Evolutionary conservation across 2,113 vertebrate species (phyloP), one percentile per base, ranked within the genome.

Genomic region (Percopsis transmontana): DNA sequence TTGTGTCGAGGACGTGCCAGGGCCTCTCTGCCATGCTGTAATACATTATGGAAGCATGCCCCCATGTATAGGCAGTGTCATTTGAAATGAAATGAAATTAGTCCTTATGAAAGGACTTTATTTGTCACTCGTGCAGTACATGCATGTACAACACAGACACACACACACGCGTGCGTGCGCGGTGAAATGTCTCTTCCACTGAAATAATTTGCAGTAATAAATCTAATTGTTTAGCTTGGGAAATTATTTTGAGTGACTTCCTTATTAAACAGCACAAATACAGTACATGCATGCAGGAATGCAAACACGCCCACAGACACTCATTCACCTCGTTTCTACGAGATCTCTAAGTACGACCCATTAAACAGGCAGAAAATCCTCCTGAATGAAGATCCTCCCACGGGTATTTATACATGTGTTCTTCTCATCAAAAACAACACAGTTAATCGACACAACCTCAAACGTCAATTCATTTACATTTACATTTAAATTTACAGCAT

Each of bases 151-250:
- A 59, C 23, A n/a, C n/a, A n/a, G n/a, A n/a, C n/a, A n/a, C n/a
- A n/a, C n/a, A n/a, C n/a, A n/a, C n/a, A n/a, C n/a, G n/a, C n/a
- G n/a, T n/a, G n/a, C n/a, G n/a, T n/a, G n/a, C n/a, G n/a, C n/a
- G n/a, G n/a, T n/a, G n/a, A n/a, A n/a, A n/a, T n/a, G n/a, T n/a
- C n/a, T n/a, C 15, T 48, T 48, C 18, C 16, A 6, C 15, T n/a
- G 45, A 18, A n/a, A 54, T 68, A 76, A 87, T 81, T 81, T 77
- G 60, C 71, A 59, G 59, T 74, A 80, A 84, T 80, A 76, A 76
- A 76, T 68, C 58, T 76, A 74, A 80, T 81, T 76, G 71, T 72
- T 87, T 76, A 66, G 66, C 73, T 68, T 64, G 45, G 74, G 50
- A 63, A 82, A 74, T 72, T 66, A 20, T n/a, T 16, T 51, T 70